phyloP scores from a whole-genome alignment of 2,113 vertebrate species.

The Sinocyclocheilus anophthalmus region DNA sequence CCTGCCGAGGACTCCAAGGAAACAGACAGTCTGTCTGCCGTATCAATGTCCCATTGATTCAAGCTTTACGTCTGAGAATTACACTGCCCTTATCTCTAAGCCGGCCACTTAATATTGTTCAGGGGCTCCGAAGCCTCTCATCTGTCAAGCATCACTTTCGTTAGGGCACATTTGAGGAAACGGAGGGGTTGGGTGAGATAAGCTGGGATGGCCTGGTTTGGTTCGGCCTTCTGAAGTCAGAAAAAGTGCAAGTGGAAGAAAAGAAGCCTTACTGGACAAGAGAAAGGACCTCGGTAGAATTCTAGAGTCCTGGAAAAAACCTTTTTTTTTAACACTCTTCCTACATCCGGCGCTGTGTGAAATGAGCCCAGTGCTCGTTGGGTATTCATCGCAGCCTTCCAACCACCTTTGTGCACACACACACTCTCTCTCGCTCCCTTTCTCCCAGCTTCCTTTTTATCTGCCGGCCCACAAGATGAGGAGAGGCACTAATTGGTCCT shows the following conservation, averaged over 20 bases:
- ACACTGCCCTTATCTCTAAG: constrained; percentile 61
- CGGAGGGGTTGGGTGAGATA: constrained; percentile 28
- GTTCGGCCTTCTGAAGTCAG: constrained; percentile 67
- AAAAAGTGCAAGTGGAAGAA: constrained; percentile 41
- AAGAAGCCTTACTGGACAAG: constrained; percentile 68
- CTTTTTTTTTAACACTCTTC: constrained; percentile 80
- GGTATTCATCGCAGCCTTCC: too few species aligned
- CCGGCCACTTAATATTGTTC: constrained; percentile 73
- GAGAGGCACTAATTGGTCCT: constrained; percentile 90
- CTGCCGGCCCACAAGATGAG: too few species aligned
- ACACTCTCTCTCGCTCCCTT: too few species aligned
- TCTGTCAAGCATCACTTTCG: constrained; percentile 63
- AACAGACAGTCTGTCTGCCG: constrained; percentile 65
- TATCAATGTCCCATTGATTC: constrained; percentile 75
- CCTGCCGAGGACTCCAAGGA: constrained; percentile 56
- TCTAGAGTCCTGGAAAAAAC: constrained; percentile 77
- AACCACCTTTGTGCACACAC: too few species aligned
- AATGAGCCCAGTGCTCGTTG: constrained; percentile 58
- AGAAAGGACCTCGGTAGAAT: constrained; percentile 62
- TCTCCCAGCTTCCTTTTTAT: too few species aligned
- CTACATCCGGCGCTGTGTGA: constrained; percentile 79
- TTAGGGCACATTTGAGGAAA: constrained; percentile 68
- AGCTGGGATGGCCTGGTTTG: constrained; percentile 45
- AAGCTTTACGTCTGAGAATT: constrained; percentile 68
- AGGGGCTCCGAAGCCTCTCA: constrained; percentile 65